Evolutionary conservation across 2,888 invertebrate species (phyloP).

Genomic region (Epinotia ramella): DNA sequence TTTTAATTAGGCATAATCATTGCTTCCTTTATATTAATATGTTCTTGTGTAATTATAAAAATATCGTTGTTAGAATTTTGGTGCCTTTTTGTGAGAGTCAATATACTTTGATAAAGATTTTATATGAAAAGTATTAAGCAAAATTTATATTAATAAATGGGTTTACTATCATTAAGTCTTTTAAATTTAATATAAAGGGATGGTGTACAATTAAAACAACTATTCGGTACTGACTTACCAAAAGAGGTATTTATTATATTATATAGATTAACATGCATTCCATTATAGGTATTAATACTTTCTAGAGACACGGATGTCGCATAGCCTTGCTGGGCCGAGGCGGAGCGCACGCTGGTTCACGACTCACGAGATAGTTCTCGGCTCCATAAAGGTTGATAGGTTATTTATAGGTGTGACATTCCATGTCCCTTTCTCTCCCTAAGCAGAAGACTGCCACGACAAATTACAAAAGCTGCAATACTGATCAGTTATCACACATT

Average conservation of each 20-base stretch:
- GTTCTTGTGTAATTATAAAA: neutral
- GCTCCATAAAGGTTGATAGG: conserved; percentile 8
- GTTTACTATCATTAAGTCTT: neutral
- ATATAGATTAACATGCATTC: conserved; percentile 84
- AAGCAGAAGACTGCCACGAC: conserved; percentile 62
- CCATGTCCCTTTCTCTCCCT: conserved; percentile 64
- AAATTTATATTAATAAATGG: neutral
- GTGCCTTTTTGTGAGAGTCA: neutral
- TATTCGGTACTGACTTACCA: conserved; percentile 76
- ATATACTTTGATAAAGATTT: neutral
- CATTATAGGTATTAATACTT: conserved; percentile 75
- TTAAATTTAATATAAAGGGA: neutral
- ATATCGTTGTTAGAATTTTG: neutral
- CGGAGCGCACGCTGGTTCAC: conserved; percentile 1
- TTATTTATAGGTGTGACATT: conserved; percentile 57
- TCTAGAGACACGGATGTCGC: conserved; percentile 74
- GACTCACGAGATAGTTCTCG: neutral
- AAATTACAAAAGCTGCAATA: conserved; percentile 42
- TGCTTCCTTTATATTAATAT: neutral
- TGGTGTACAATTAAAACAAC: conserved; percentile 51
- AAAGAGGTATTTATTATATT: conserved; percentile 83
- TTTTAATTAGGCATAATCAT: neutral
- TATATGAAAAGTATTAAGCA: neutral
- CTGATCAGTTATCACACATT: no score
- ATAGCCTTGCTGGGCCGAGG: conserved; percentile 7